These are phyloP conservation scores for Tiaroga cobitis DNA, from an alignment of 2,797 vertebrate species.

Conservation along the genomic window DNA sequence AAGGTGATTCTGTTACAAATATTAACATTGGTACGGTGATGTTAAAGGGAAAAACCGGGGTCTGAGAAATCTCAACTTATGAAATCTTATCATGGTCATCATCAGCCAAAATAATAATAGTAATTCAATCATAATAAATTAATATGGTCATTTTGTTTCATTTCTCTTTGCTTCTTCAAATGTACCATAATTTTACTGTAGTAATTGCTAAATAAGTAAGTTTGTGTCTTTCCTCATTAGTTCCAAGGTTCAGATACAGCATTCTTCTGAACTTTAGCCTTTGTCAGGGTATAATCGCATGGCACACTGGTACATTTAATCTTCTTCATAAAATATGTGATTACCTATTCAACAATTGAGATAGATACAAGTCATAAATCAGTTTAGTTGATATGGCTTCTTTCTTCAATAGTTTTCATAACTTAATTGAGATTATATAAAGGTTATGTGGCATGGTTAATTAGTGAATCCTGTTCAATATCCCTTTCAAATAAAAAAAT, in stretches of 20 bases:
- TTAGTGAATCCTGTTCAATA: background rate
- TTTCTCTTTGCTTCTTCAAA: background rate
- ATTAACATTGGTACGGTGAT: background rate
- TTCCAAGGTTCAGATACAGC: background rate
- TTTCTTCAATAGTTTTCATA: background rate
- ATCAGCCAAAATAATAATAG: background rate
- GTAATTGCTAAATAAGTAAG: background rate
- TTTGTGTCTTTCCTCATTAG: background rate
- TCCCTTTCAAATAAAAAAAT: background rate
- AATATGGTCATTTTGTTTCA: background rate
- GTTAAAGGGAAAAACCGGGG: background rate
- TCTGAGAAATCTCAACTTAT: background rate
- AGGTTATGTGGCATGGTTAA: background rate
- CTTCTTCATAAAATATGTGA: constrained; percentile 6
- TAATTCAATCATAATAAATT: background rate
- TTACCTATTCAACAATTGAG: background rate
- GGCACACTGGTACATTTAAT: background rate
- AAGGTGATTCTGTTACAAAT: background rate
- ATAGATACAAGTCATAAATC: constrained; percentile 10
- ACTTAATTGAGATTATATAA: background rate
- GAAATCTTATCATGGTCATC: background rate
- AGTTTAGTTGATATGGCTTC: background rate
- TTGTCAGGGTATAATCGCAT: background rate
- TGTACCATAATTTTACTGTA: background rate
- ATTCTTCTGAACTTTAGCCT: constrained; percentile 19